phyloP scores from a whole-genome alignment of 2,888 invertebrate species.

The Chrysotoxum bicinctum region DNA sequence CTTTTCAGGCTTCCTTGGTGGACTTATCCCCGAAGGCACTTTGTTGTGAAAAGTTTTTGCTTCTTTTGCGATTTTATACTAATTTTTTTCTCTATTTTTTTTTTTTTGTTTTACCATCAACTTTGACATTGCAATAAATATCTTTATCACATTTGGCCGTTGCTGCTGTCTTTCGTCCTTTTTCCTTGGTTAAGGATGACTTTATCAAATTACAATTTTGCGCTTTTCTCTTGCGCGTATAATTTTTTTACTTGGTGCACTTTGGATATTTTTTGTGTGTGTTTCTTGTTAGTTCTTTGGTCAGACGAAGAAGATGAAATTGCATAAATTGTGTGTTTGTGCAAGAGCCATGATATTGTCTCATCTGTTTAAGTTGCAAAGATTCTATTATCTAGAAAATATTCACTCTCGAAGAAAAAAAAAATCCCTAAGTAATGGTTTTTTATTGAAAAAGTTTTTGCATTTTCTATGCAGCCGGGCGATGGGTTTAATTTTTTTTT shows the following conservation, averaged over 20 bases:
- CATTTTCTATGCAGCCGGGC: not conserved
- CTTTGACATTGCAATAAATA: constrained; percentile 35
- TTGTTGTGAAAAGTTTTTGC: constrained; percentile 24
- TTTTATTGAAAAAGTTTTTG: constrained; percentile 58
- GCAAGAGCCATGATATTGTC: constrained; percentile 43
- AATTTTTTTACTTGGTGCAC: constrained; percentile 32
- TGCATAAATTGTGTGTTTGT: not conserved
- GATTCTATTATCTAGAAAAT: constrained; percentile 60
- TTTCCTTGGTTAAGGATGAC: constrained; percentile 27
- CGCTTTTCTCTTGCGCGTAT: constrained; percentile 31
- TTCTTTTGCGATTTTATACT: not conserved
- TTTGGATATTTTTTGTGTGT: constrained; percentile 3
- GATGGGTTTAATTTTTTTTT: not conserved
- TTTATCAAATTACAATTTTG: constrained; percentile 63
- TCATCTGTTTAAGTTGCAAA: constrained; percentile 55
- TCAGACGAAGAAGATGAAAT: constrained; percentile 7
- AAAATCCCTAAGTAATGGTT: constrained; percentile 35
- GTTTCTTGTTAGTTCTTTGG: not conserved
- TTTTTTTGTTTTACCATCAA: constrained; percentile 11
- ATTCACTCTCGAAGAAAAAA: constrained; percentile 27
- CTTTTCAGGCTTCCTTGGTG: constrained; percentile 19
- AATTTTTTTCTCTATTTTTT: not conserved
- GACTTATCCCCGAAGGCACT: constrained; percentile 12
- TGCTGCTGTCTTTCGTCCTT: not conserved
- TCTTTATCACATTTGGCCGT: constrained; percentile 18